Conservation (phyloP, 2,113 vertebrate species). For the Dasyprocta punctata region DNA sequence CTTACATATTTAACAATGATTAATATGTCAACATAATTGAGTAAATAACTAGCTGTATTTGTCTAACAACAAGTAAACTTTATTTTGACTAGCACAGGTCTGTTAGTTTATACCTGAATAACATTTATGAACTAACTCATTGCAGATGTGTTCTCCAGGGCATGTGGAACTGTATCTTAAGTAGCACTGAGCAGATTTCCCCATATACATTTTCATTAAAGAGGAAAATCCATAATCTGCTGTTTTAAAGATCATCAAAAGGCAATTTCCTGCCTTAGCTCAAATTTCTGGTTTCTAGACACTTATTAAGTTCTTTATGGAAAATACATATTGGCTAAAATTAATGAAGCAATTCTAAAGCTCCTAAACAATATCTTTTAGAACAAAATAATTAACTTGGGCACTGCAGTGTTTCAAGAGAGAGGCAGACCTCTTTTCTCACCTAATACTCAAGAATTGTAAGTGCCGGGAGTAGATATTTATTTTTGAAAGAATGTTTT, state of each 20-base stretch:
- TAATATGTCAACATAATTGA: conserved; percentile 23
- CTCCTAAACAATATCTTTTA: conserved; percentile 33
- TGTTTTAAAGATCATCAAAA: conserved; percentile 55
- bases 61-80: conserved; percentile 10
- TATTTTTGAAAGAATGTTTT: conserved; percentile 31
- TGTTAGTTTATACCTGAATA: conserved; percentile 20
- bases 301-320: conserved; percentile 20
- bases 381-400: conserved; percentile 62
- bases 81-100: conserved; percentile 24
- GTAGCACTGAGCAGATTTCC: conserved; percentile 26
- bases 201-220: conserved; percentile 20
- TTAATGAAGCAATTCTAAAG: conserved; percentile 68
- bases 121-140: conserved; percentile 31
- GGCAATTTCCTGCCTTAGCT: conserved; percentile 42
- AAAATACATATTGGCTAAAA: conserved; percentile 68
- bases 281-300: conserved; percentile 38
- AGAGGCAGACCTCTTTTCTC: conserved; percentile 41
- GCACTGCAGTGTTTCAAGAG: background rate
- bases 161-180: conserved; percentile 28
- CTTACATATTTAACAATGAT: background rate
- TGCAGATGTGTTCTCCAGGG: background rate
- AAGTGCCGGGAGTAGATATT: background rate
- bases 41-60: conserved; percentile 36
- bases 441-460: conserved; percentile 4
- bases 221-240: conserved; percentile 32